phyloP scores from a whole-genome alignment of 2,113 vertebrate species.

The Oryzias melastigma region DNA sequence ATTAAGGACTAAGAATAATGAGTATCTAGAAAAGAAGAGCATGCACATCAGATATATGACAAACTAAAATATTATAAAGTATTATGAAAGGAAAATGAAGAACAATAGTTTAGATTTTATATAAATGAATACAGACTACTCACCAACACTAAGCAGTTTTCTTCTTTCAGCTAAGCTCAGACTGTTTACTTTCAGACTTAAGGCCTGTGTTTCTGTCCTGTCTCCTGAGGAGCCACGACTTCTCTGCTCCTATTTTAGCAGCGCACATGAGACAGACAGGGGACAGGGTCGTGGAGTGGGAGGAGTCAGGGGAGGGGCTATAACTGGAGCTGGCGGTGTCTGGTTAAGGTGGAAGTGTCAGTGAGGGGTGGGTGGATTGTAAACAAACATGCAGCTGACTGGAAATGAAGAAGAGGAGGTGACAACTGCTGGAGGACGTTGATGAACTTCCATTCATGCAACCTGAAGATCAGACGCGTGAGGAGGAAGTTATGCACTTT shows the following conservation, averaged over 20 bases:
- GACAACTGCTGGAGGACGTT: neutral
- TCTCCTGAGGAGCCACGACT: constrained; percentile 42
- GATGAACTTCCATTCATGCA: too few species aligned
- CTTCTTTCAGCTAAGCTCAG: constrained; percentile 18
- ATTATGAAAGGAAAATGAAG: neutral
- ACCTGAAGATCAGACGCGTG: too few species aligned
- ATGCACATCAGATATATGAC: too few species aligned
- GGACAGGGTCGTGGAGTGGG: constrained; percentile 15
- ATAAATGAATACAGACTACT: constrained; percentile 40
- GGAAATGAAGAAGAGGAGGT: constrained; percentile 8
- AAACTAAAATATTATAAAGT: too few species aligned
- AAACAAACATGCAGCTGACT: constrained; percentile 65
- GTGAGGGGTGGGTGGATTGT: constrained; percentile 24
- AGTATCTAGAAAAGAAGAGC: too few species aligned
- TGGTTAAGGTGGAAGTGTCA: constrained; percentile 34
- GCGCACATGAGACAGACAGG: constrained; percentile 34
- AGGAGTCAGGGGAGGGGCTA: constrained; percentile 15
- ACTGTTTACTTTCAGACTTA: constrained; percentile 46
- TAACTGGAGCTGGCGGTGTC: constrained; percentile 57
- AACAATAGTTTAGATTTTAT: constrained; percentile 1
- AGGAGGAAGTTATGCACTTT: too few species aligned
- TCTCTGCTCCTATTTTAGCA: constrained; percentile 62
- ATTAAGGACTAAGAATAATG: too few species aligned
- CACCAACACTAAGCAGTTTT: constrained; percentile 47
- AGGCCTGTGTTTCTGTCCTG: constrained; percentile 43